Evolutionary conservation across 2,113 vertebrate genomes (phyloP).

Genomic region (Callionymus lyra): DNA sequence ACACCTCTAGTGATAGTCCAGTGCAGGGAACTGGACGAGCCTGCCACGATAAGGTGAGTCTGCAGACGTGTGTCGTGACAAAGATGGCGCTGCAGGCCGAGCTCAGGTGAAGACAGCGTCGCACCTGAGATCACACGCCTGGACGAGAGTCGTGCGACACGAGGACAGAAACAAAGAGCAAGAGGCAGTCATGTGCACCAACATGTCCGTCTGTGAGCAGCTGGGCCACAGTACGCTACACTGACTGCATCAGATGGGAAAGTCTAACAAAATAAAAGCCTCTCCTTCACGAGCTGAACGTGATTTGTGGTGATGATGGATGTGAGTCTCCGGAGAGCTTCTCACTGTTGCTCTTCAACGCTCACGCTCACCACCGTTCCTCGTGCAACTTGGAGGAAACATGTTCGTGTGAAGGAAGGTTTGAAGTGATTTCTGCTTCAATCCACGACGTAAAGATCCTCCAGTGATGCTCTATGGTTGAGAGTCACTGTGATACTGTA

Average conservation of each 20-base stretch:
- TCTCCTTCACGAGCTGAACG: slow-evolving; percentile 16
- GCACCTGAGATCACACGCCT: slow-evolving; percentile 34
- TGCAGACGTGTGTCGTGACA: slow-evolving; percentile 2
- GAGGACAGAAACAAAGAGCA: slow-evolving; percentile 25
- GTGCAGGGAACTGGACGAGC: too few relatives aligned
- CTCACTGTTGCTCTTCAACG: too few relatives aligned
- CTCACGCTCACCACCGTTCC: too few relatives aligned
- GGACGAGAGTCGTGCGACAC: slow-evolving; percentile 22
- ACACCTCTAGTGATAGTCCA: too few relatives aligned
- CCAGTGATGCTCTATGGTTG: too few relatives aligned
- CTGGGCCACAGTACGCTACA: slow-evolving; percentile 39
- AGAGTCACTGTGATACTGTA: too few relatives aligned
- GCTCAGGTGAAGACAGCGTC: slow-evolving; percentile 17
- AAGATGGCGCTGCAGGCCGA: slow-evolving; percentile 14
- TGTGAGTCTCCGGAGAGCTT: neutral
- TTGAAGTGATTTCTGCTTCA: too few relatives aligned
- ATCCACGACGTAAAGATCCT: too few relatives aligned
- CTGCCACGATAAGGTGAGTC: too few relatives aligned
- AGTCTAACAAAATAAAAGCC: slow-evolving; percentile 12
- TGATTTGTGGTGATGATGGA: slow-evolving; percentile 9
- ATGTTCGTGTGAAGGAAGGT: too few relatives aligned
- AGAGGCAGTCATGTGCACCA: slow-evolving; percentile 44
- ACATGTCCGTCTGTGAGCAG: slow-evolving; percentile 47
- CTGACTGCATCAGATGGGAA: slow-evolving; percentile 29
- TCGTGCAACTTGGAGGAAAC: too few relatives aligned